These are phyloP conservation scores for Ptilonorhynchus violaceus DNA, from an alignment of 2,113 vertebrate species.

Conservation along the genomic window DNA sequence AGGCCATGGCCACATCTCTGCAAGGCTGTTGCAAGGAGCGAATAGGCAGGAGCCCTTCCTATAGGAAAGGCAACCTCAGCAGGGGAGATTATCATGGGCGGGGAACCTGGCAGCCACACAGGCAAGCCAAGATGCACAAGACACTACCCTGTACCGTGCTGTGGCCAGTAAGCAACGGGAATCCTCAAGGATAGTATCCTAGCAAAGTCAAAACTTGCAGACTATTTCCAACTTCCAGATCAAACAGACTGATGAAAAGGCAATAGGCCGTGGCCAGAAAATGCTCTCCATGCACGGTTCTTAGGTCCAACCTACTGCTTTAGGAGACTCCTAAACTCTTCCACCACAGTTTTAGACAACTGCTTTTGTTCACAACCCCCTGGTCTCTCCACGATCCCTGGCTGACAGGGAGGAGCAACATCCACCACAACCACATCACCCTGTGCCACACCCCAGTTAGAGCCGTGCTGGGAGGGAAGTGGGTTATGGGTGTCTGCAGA, in stretches of 20 bases:
- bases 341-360: background rate
- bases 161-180: background rate
- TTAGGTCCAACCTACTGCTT: background rate
- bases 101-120: background rate
- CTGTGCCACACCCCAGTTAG: background rate
- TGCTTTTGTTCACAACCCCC: background rate
- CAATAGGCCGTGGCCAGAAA: background rate
- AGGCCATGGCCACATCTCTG: rapidly evolving
- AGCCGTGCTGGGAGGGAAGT: background rate
- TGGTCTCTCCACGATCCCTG: background rate
- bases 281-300: background rate
- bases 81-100: background rate
- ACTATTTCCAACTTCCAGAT: background rate
- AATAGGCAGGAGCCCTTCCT: background rate
- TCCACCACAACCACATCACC: background rate
- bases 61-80: background rate
- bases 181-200: background rate
- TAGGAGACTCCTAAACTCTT: background rate
- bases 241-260: background rate
- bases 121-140: background rate
- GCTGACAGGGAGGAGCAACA: background rate
- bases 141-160: background rate
- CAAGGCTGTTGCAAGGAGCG: background rate
- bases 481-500: background rate
- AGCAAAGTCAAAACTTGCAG: background rate